Conservation (phyloP, 2,888 invertebrate genomes). For the Acleris holmiana region DNA sequence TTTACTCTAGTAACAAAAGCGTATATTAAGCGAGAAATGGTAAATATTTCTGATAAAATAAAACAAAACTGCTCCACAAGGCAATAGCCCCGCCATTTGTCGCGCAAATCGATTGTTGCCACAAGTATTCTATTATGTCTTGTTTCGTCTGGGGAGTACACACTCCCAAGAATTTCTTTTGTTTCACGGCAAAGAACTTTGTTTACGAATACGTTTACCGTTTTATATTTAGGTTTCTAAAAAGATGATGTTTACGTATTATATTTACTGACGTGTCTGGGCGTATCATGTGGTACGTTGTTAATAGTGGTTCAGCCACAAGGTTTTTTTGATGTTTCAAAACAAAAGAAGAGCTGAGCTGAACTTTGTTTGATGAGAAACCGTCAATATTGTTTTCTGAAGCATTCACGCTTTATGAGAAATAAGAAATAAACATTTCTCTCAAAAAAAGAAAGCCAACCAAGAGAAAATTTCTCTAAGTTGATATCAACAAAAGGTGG, state of each 20-base stretch:
- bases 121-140: conserved; percentile 38
- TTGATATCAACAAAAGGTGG: too few relatives aligned
- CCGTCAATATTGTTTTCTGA: too few relatives aligned
- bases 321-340: conserved; percentile 13
- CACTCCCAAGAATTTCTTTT: conserved; percentile 21
- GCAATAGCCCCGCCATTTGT: conserved; percentile 44
- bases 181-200: conserved; percentile 24
- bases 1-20: too few relatives aligned
- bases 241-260: conserved; percentile 32
- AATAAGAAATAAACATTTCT: too few relatives aligned
- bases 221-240: conserved; percentile 28
- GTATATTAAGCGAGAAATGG: neutral
- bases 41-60: conserved; percentile 11
- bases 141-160: conserved; percentile 36
- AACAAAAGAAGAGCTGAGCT: neutral
- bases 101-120: conserved; percentile 42
- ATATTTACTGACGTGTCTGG: conserved; percentile 23
- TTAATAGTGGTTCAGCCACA: conserved; percentile 10
- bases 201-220: conserved; percentile 17
- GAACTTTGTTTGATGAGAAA: neutral
- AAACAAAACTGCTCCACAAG: conserved; percentile 18
- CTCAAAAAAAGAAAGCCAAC: too few relatives aligned
- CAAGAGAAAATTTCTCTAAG: too few relatives aligned
- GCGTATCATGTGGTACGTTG: conserved; percentile 25
- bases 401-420: too few relatives aligned